Evolutionary conservation across 2,113 vertebrate species (phyloP).

Genomic region (Morone saxatilis): DNA sequence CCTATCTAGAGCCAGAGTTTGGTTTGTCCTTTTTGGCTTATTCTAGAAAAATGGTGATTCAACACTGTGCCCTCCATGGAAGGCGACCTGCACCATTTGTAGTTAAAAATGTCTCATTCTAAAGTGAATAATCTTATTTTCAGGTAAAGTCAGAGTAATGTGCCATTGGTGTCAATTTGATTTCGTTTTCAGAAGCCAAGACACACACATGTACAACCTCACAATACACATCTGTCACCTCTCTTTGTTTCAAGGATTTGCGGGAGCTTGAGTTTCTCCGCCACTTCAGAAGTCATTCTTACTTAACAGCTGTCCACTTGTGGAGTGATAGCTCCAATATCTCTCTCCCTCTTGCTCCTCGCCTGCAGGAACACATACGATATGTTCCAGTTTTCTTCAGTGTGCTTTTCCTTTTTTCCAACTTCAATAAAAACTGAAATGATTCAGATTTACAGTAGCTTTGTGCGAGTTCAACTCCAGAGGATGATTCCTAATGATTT

Average conservation of each 20-base stretch:
- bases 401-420: not conserved
- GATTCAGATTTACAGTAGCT: not conserved
- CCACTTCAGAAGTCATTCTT: conserved; percentile 31
- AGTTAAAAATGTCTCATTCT: too few relatives aligned
- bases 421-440: conserved; percentile 25
- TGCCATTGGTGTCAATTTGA: conserved; percentile 1
- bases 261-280: conserved; percentile 38
- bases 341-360: not conserved
- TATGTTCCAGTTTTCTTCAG: conserved; percentile 3
- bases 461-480: not conserved
- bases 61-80: too few relatives aligned
- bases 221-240: conserved; percentile 1
- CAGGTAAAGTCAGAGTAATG: not conserved
- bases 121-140: too few relatives aligned
- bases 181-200: not conserved
- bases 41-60: too few relatives aligned
- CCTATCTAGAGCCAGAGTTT: too few relatives aligned
- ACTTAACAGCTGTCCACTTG: conserved; percentile 37
- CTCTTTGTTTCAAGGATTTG: conserved; percentile 14
- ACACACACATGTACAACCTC: not conserved
- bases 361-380: not conserved
- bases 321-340: conserved; percentile 56
- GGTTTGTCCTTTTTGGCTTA: too few relatives aligned
- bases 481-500: not conserved
- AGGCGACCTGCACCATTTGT: too few relatives aligned